Conservation (phyloP, 2,113 vertebrate species). For the Planiliza haematocheilus region DNA sequence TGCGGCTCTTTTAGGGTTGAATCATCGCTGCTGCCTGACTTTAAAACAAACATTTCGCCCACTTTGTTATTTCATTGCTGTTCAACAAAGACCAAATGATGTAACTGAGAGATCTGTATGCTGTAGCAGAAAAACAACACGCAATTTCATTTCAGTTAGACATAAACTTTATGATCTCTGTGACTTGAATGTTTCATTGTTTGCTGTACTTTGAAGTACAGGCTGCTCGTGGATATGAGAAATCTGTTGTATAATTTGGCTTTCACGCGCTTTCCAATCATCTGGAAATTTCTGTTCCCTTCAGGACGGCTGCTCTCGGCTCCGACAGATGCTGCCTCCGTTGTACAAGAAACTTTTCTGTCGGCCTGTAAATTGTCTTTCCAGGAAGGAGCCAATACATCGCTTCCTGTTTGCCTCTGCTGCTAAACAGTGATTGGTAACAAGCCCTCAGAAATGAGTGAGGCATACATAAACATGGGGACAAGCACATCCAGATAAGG, state of each 20-base stretch:
- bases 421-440: slow-evolving; percentile 18
- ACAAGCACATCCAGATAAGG: slow-evolving; percentile 33
- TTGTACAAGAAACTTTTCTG: neutral
- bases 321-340: slow-evolving; percentile 23
- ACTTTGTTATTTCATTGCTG: too few species aligned
- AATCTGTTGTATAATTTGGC: slow-evolving; percentile 31
- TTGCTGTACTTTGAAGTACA: slow-evolving; percentile 40
- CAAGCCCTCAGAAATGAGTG: slow-evolving; percentile 9
- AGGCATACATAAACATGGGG: slow-evolving; percentile 36
- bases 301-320: neutral
- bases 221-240: slow-evolving; percentile 15
- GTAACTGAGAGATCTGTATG: neutral
- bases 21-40: neutral
- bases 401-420: slow-evolving; percentile 30
- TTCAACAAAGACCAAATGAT: too few species aligned
- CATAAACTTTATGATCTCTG: neutral
- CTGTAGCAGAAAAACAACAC: slow-evolving; percentile 7
- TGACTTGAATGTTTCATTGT: slow-evolving; percentile 6
- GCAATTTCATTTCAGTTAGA: neutral
- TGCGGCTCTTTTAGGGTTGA: neutral
- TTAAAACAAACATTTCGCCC: neutral
- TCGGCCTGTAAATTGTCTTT: slow-evolving; percentile 15
- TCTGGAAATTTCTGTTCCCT: slow-evolving; percentile 37
- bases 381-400: neutral
- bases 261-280: slow-evolving; percentile 27